These are phyloP conservation scores for Podarcis raffonei DNA, from an alignment of 2,113 vertebrate genomes.

Conservation along the genomic window DNA sequence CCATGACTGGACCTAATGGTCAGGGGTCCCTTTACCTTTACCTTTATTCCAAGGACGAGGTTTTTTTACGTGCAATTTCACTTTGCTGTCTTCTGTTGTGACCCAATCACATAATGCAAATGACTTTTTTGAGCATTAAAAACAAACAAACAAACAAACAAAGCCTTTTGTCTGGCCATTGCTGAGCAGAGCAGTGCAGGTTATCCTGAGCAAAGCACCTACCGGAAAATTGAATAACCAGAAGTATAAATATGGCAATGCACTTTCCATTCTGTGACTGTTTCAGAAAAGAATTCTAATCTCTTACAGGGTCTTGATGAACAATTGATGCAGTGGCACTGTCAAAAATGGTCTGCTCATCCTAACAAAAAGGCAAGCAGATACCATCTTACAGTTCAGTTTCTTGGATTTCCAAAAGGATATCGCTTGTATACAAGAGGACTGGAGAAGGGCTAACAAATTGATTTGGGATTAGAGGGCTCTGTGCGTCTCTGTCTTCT, in stretches of 20 bases:
- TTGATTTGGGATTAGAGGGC: constrained; percentile 59
- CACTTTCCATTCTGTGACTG: background rate
- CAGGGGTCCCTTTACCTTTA: too few relatives aligned
- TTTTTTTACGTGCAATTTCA: constrained; percentile 41
- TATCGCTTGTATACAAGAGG: constrained; percentile 54
- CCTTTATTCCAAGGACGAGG: constrained; percentile 51
- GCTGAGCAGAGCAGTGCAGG: constrained; percentile 31
- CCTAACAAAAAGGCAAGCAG: constrained; percentile 8
- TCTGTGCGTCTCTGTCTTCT: constrained; percentile 29
- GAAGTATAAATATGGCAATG: constrained; percentile 5
- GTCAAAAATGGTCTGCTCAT: background rate
- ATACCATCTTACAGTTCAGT: constrained; percentile 11
- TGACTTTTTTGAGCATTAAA: background rate
- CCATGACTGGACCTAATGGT: too few relatives aligned
- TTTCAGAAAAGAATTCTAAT: constrained; percentile 5
- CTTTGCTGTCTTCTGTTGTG: constrained; percentile 44
- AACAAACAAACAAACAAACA: background rate
- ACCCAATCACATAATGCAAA: constrained; percentile 53
- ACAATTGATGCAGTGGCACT: background rate
- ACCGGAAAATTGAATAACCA: constrained; percentile 30
- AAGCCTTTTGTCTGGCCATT: constrained; percentile 36
- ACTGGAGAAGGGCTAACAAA: constrained; percentile 62
- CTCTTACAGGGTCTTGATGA: constrained; percentile 16
- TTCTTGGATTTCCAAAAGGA: constrained; percentile 21
- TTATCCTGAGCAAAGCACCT: constrained; percentile 57